Evolutionary conservation across 2,888 invertebrate species (phyloP).

Genomic region (Coenonympha glycerion): DNA sequence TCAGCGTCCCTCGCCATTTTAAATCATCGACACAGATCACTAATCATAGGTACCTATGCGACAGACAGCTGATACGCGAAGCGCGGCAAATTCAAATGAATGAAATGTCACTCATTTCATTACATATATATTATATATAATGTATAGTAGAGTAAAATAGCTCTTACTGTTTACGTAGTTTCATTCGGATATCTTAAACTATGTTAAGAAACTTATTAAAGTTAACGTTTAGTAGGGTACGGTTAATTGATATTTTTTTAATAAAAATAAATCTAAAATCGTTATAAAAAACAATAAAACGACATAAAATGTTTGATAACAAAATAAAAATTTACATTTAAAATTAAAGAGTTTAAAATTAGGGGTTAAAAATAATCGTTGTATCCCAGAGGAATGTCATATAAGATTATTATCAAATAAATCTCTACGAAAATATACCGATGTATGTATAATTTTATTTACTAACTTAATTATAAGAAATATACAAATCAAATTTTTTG

Average conservation of each 20-base stretch:
- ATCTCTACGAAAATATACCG: slow-evolving; percentile 60
- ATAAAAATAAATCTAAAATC: slow-evolving; percentile 31
- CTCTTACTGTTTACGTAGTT: slow-evolving; percentile 34
- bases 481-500: slow-evolving; percentile 42
- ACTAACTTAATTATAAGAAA: slow-evolving; percentile 47
- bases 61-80: no score
- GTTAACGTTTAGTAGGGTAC: slow-evolving; percentile 17
- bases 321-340: slow-evolving; percentile 69
- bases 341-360: slow-evolving; percentile 43
- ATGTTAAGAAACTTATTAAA: slow-evolving; percentile 28
- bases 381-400: slow-evolving; percentile 56
- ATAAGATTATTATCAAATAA: no score
- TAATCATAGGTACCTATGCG: no score
- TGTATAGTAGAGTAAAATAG: slow-evolving; percentile 34
- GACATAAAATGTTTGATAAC: slow-evolving; percentile 56
- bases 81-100: no score
- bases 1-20: no score
- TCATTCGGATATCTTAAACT: slow-evolving; percentile 26
- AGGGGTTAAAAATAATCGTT: slow-evolving; percentile 53
- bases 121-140: slow-evolving; percentile 36
- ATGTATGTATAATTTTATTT: no score
- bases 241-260: slow-evolving; percentile 29
- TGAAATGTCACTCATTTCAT: no score
- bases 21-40: no score
- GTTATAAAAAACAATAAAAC: slow-evolving; percentile 32